These are phyloP conservation scores for Mesocricetus auratus DNA, from an alignment of 2,113 vertebrate species.

Conservation along the genomic window DNA sequence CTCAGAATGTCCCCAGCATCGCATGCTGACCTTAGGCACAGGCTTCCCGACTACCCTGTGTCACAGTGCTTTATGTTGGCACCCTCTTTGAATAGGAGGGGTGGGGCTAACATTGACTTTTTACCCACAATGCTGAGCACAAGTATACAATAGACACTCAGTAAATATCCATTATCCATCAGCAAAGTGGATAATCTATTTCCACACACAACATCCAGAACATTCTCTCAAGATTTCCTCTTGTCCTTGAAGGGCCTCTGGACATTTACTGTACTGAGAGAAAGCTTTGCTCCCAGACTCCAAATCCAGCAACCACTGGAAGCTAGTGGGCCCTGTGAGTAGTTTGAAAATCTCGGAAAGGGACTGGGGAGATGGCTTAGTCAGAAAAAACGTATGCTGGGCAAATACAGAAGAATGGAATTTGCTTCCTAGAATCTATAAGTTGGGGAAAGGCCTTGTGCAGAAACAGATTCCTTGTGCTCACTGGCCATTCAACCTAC, in stretches of 20 bases:
- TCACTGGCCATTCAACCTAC: neutral
- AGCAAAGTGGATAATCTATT: neutral
- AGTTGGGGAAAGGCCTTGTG: neutral
- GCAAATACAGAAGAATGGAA: neutral
- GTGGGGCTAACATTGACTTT: neutral
- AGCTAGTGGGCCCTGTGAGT: neutral
- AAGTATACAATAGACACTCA: neutral
- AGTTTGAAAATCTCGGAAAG: neutral
- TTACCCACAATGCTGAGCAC: neutral
- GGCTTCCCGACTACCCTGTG: accelerated
- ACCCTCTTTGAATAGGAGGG: neutral
- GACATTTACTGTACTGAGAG: neutral
- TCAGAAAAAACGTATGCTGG: neutral
- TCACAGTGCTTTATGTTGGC: neutral
- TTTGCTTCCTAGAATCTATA: neutral
- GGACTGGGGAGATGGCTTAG: neutral
- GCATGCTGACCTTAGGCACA: accelerated
- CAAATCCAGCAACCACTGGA: neutral
- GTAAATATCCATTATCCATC: neutral
- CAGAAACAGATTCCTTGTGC: neutral
- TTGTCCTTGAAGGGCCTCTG: neutral
- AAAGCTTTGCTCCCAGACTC: neutral
- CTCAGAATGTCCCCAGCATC: neutral
- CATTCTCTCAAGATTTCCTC: neutral
- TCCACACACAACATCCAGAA: neutral